A percentile compares a stretch with the other conserved stretches of the same genome.
These are phyloP conservation scores for Lonchura striata DNA, from an alignment of 2,113 vertebrate species.

Conservation along the genomic window DNA sequence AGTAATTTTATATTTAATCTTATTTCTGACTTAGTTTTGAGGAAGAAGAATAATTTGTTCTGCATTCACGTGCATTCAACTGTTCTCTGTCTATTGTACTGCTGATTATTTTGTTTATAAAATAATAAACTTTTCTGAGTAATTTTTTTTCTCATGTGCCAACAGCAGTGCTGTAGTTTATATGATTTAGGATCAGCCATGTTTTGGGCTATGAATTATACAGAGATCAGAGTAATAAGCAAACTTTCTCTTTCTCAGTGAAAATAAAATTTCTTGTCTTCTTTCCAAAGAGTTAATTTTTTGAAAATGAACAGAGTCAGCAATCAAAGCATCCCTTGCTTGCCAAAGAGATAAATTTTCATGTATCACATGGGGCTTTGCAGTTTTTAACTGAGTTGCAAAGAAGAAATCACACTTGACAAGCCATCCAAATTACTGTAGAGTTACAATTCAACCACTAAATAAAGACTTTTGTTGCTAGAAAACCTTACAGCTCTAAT, in stretches of 20 bases:
- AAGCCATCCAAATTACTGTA: not conserved
- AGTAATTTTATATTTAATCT: not conserved
- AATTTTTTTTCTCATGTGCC: not conserved
- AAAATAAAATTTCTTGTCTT: not conserved
- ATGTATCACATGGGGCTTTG: not conserved
- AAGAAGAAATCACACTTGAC: not conserved
- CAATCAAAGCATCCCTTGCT: not conserved
- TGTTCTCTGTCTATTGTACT: not conserved
- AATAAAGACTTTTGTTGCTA: not conserved
- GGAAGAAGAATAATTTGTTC: not conserved
- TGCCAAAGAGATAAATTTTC: constrained; percentile 6
- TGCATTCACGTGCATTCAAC: not conserved
- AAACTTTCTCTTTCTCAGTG: not conserved
- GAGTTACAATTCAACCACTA: not conserved
- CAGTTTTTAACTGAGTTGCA: not conserved
- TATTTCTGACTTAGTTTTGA: not conserved
- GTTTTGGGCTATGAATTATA: not conserved
- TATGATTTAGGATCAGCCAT: not conserved
- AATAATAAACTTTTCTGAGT: not conserved
- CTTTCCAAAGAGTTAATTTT: not conserved
- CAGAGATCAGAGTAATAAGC: not conserved
- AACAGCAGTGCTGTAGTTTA: not conserved
- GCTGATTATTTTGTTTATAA: not conserved
- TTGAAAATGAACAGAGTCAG: not conserved
- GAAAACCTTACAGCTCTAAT: not conserved